Evolutionary conservation across 1,140 invertebrate species (phyloP).

Genomic region (Lasioglossum baleicum): DNA sequence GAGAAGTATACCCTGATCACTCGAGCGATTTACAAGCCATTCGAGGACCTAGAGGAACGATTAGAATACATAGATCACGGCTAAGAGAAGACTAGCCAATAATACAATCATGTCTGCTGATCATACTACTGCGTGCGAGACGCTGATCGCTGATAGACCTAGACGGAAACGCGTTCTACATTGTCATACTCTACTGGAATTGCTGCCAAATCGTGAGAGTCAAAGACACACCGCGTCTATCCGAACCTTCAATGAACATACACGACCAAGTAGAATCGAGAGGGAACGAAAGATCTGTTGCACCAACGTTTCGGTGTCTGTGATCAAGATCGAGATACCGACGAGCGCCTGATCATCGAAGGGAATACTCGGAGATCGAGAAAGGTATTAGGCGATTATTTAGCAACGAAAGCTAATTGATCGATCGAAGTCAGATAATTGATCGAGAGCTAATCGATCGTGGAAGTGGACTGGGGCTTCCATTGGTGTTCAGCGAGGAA

Average conservation of each 20-base stretch:
- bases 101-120: neutral
- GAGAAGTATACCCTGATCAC: too few species aligned
- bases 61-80: too few species aligned
- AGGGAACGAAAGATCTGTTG: neutral
- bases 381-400: neutral
- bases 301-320: neutral
- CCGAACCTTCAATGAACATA: neutral
- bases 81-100: too few species aligned
- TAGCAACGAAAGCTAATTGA: neutral
- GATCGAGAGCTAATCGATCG: neutral
- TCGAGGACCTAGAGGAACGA: too few species aligned
- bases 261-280: constrained; percentile 9
- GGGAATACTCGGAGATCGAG: neutral
- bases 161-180: neutral
- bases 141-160: neutral
- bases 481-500: neutral
- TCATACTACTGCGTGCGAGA: constrained; percentile 2
- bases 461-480: constrained; percentile 26
- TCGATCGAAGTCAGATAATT: neutral
- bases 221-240: neutral
- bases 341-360: neutral
- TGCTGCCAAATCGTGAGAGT: constrained; percentile 1
- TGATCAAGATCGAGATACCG: neutral
- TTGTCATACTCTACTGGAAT: neutral
- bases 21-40: too few species aligned